Evolutionary conservation across 2,888 invertebrate species (phyloP).

Genomic region (Campoletis raptor): DNA sequence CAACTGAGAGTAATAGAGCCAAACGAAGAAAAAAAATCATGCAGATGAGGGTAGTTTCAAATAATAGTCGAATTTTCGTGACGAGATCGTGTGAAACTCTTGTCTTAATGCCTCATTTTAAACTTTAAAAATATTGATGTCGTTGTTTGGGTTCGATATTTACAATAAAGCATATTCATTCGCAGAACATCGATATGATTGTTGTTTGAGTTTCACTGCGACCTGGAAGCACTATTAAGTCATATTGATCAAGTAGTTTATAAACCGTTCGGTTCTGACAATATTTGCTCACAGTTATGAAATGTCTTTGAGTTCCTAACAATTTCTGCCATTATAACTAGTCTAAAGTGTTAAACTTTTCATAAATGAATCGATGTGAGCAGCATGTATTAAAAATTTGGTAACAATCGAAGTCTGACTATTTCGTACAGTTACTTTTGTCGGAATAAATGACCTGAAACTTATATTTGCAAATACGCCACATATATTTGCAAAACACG

Average conservation of each 20-base stretch:
- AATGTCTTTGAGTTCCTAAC: not conserved
- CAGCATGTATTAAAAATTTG: too few relatives aligned
- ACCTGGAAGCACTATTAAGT: too few relatives aligned
- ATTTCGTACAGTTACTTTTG: constrained; percentile 28
- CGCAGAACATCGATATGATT: not conserved
- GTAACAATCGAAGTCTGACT: constrained; percentile 20
- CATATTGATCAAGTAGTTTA: not conserved
- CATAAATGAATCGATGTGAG: constrained; percentile 31
- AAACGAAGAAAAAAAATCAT: not conserved
- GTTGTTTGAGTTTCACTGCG: not conserved
- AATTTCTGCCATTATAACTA: not conserved
- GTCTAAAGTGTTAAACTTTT: too few relatives aligned
- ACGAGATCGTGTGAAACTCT: not conserved
- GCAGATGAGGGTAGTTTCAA: not conserved
- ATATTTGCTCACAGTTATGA: not conserved
- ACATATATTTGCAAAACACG: not conserved
- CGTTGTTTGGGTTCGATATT: not conserved
- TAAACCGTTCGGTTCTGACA: not conserved
- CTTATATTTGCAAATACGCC: not conserved
- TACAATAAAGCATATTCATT: not conserved
- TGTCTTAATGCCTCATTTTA: not conserved
- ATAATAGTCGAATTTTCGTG: not conserved
- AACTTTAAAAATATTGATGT: not conserved
- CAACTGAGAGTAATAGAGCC: constrained; percentile 10
- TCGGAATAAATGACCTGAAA: not conserved